Evolutionary conservation across 1,140 invertebrate genomes (phyloP).

Genomic region (Lordiphosa collinella): DNA sequence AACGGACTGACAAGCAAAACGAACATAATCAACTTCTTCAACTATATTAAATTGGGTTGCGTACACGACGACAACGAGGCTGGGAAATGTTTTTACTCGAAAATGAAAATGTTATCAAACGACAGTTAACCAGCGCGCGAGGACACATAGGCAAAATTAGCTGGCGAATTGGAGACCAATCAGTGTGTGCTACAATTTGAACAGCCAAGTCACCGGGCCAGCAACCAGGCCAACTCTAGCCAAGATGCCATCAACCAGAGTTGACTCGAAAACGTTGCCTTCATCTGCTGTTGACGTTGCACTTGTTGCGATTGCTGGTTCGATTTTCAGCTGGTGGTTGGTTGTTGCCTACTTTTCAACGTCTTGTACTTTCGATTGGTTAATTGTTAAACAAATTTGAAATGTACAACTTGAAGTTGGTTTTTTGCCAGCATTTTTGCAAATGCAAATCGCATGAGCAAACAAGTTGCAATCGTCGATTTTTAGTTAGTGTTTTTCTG

Average conservation of each 20-base stretch:
- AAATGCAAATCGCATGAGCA: constrained; percentile 61
- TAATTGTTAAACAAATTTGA: constrained; percentile 76
- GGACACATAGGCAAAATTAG: constrained; percentile 49
- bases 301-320: constrained; percentile 61
- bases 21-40: constrained; percentile 23
- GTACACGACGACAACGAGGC: constrained; percentile 18
- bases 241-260: constrained; percentile 43
- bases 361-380: constrained; percentile 71
- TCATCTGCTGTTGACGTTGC: constrained; percentile 31
- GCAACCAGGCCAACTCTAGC: constrained; percentile 26
- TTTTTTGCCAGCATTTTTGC: constrained; percentile 16
- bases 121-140: constrained; percentile 39
- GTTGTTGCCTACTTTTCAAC: constrained; percentile 66
- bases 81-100: constrained; percentile 19
- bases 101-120: constrained; percentile 66
- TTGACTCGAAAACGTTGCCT: constrained; percentile 18
- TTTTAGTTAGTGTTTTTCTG: constrained; percentile 12
- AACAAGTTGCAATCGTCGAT: constrained; percentile 57
- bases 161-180: constrained; percentile 56
- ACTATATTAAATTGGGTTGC: constrained; percentile 65
- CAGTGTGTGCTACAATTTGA: constrained; percentile 55
- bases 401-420: constrained; percentile 28
- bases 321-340: constrained; percentile 31
- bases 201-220: constrained; percentile 29
- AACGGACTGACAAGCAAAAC: constrained; percentile 24